A percentile compares a stretch with the other conserved stretches of the same genome.
phyloP scores from a whole-genome alignment of 2,888 invertebrate species.

The Lottia gigantea region DNA sequence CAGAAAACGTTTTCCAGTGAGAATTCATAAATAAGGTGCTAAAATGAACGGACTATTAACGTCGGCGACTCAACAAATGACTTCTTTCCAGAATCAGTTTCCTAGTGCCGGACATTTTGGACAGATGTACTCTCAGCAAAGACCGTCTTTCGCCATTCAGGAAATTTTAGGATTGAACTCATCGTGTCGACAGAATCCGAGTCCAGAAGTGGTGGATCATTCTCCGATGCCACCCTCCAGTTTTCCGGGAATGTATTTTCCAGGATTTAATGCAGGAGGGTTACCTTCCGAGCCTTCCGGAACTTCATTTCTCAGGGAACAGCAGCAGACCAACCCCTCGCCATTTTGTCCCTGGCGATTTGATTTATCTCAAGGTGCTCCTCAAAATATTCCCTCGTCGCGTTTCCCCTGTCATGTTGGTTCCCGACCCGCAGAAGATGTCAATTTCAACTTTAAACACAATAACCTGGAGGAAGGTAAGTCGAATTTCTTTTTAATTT shows the following conservation, averaged over 20 bases:
- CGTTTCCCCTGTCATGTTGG: constrained; percentile 21
- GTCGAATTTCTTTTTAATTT: not conserved
- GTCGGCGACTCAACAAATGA: constrained; percentile 37
- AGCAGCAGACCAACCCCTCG: constrained; percentile 26
- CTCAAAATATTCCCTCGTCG: constrained; percentile 27
- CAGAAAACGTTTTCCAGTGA: too few relatives aligned
- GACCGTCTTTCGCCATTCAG: constrained; percentile 89
- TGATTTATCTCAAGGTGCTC: constrained; percentile 32
- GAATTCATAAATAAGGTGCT: not conserved
- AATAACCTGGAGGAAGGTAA: constrained; percentile 44
- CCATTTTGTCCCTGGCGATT: constrained; percentile 56
- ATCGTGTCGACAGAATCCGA: constrained; percentile 46
- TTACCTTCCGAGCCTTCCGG: constrained; percentile 27
- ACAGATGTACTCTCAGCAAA: constrained; percentile 73
- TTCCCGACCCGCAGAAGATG: constrained; percentile 28
- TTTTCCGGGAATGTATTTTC: constrained; percentile 38
- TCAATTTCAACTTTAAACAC: constrained; percentile 35
- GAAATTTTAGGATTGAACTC: constrained; percentile 79
- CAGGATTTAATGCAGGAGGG: constrained; percentile 25
- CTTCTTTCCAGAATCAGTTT: constrained; percentile 41
- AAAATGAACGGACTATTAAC: constrained; percentile 36
- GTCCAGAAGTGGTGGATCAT: constrained; percentile 45
- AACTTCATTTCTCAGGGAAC: constrained; percentile 35
- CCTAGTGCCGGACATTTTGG: constrained; percentile 40
- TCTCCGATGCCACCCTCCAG: constrained; percentile 35